Conservation (phyloP, 2,113 vertebrate species). For the Numenius arquata region DNA sequence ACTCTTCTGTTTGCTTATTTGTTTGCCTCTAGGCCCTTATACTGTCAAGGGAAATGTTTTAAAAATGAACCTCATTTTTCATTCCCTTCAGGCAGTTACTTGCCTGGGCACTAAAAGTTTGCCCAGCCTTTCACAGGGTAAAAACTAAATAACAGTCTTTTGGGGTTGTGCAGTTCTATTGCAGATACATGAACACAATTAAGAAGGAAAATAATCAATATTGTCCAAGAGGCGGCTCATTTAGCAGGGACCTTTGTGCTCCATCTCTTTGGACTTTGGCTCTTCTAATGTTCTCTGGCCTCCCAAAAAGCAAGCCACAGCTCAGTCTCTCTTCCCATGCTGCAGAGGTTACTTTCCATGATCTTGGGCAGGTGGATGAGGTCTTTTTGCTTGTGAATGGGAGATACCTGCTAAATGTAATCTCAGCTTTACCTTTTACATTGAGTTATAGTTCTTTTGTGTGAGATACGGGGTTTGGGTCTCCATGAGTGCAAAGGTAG, state of each 20-base stretch:
- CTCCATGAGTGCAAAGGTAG: background rate
- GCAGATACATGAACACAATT: background rate
- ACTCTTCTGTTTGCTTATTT: background rate
- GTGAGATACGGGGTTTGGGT: background rate
- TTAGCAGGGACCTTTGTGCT: background rate
- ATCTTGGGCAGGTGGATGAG: background rate
- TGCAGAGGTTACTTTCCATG: background rate
- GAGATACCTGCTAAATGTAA: background rate
- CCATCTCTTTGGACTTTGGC: background rate
- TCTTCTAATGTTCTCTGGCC: accelerated
- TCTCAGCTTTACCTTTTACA: background rate
- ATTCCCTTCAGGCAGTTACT: background rate
- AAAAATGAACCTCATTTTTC: background rate
- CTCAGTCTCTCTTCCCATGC: background rate
- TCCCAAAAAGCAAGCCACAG: background rate
- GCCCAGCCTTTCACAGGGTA: background rate
- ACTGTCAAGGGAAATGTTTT: background rate
- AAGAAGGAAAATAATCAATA: background rate
- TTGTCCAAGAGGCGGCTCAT: background rate
- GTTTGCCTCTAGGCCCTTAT: background rate
- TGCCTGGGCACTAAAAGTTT: background rate
- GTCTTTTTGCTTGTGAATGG: background rate
- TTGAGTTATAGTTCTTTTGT: background rate
- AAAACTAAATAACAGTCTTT: background rate
- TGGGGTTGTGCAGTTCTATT: background rate